phyloP scores from a whole-genome alignment of 2,113 vertebrate genomes.

The Natator depressus region DNA sequence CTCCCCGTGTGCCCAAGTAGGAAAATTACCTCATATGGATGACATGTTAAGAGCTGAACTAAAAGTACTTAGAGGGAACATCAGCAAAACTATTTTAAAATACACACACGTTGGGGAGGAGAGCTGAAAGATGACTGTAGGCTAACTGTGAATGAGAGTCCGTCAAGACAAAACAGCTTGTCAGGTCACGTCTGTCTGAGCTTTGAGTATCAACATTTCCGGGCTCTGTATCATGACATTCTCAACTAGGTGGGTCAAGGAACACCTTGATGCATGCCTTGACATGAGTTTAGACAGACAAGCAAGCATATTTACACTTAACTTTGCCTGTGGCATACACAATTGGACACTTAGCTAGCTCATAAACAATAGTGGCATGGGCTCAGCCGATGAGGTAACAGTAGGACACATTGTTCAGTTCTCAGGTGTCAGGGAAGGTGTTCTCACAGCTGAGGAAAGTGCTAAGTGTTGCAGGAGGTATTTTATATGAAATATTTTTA shows the following conservation, averaged over 20 bases:
- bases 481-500: background rate
- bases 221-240: constrained; percentile 34
- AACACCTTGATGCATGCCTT: background rate
- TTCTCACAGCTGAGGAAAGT: background rate
- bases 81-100: background rate
- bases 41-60: rapidly evolving
- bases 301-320: background rate
- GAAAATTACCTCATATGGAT: background rate
- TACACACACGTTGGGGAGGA: background rate
- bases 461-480: background rate
- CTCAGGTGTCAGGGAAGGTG: background rate
- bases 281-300: background rate
- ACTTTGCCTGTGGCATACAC: background rate
- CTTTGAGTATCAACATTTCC: constrained; percentile 6
- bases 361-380: background rate
- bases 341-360: background rate
- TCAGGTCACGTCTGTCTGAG: background rate
- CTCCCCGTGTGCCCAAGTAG: background rate
- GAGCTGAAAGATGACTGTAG: background rate
- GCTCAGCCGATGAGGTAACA: background rate
- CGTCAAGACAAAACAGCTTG: constrained; percentile 29
- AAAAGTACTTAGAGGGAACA: background rate
- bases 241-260: constrained; percentile 23
- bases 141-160: background rate
- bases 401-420: background rate